Conservation (phyloP, 2,113 vertebrate genomes). For the Tetraodon nigroviridis region DNA sequence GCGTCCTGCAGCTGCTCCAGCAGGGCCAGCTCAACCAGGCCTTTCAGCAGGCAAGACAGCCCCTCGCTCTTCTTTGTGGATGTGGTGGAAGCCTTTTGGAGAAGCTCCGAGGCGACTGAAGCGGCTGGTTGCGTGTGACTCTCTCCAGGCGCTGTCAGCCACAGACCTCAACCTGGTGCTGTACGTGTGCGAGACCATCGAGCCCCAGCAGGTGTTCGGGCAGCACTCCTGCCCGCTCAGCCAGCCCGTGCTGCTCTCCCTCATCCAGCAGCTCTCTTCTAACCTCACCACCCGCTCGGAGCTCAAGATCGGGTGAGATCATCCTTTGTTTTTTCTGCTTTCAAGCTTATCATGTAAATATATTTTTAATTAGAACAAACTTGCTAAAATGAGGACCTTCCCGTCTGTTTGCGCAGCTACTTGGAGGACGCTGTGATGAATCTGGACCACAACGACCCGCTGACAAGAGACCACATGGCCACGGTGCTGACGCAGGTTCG, state of each 20-base stretch:
- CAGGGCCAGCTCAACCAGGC: constrained; percentile 98
- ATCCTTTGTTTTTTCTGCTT: too few species aligned
- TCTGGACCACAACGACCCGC: constrained; percentile 90
- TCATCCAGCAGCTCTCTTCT: constrained; percentile 97
- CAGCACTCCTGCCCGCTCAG: constrained; percentile 89
- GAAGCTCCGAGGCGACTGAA: background rate
- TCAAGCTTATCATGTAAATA: background rate
- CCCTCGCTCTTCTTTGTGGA: too few species aligned
- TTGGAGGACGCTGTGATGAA: constrained; percentile 97
- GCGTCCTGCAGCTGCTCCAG: constrained; percentile 91
- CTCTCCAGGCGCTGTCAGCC: constrained; percentile 87
- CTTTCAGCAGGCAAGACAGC: constrained; percentile 88
- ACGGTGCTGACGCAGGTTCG: constrained; percentile 88
- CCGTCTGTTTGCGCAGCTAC: constrained; percentile 76
- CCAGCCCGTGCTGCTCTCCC: constrained; percentile 95
- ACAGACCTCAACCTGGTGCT: constrained; percentile 94
- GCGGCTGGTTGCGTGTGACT: background rate
- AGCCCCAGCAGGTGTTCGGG: constrained; percentile 92
- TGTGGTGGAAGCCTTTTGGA: background rate
- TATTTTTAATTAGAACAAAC: too few species aligned
- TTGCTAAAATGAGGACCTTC: background rate
- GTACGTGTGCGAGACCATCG: constrained; percentile 95
- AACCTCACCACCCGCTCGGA: constrained; percentile 89
- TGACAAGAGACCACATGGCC: constrained; percentile 95
- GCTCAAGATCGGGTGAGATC: constrained; percentile 88